These are phyloP conservation scores for Chymomyza amoena DNA, from an alignment of 2,888 invertebrate species.

Conservation along the genomic window DNA sequence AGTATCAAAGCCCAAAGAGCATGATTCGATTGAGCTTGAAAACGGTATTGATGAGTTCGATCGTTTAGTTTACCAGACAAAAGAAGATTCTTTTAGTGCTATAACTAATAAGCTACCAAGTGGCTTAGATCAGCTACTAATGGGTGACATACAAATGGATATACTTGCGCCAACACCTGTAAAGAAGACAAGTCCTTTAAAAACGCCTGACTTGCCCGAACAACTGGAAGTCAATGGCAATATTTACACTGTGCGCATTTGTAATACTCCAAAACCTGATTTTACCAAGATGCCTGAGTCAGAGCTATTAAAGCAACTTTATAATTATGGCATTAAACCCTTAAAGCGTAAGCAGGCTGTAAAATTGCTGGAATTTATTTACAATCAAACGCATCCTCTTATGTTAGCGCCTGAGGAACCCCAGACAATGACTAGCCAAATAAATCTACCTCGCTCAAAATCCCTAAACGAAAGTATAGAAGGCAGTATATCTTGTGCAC, in stretches of 20 bases:
- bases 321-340: slow-evolving; percentile 84
- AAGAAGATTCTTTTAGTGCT: not conserved
- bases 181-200: not conserved
- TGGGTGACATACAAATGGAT: slow-evolving; percentile 58
- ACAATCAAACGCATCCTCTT: slow-evolving; percentile 84
- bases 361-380: slow-evolving; percentile 83
- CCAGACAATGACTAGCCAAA: not conserved
- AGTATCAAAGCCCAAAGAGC: slow-evolving; percentile 6
- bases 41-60: slow-evolving; percentile 74
- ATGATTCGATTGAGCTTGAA: slow-evolving; percentile 2
- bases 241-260: slow-evolving; percentile 78
- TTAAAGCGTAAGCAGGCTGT: slow-evolving; percentile 84
- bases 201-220: slow-evolving; percentile 19
- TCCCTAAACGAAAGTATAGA: slow-evolving; percentile 20
- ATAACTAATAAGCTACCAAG: slow-evolving; percentile 46
- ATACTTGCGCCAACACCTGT: slow-evolving; percentile 2
- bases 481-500: not conserved
- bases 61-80: slow-evolving; percentile 55
- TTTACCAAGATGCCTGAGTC: slow-evolving; percentile 82
- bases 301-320: slow-evolving; percentile 81
- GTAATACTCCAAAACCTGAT: slow-evolving; percentile 82
- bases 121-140: slow-evolving; percentile 69
- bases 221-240: slow-evolving; percentile 69
- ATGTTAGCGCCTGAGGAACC: slow-evolving; percentile 67
- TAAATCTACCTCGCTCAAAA: slow-evolving; percentile 39